Conservation (phyloP, 2,113 vertebrate genomes). For the Rhabdomys dilectus region DNA sequence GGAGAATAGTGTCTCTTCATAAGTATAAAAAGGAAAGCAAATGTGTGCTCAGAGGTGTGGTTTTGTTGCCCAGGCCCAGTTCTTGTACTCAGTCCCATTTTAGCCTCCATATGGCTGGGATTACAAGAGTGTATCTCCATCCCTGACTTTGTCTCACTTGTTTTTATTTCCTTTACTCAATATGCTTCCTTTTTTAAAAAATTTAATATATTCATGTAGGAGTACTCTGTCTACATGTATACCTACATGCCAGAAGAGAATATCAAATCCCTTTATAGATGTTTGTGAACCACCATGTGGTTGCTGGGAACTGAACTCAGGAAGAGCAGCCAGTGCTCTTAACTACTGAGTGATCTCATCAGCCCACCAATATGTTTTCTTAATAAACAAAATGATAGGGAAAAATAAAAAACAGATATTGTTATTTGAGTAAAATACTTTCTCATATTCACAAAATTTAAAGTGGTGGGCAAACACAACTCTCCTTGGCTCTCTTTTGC, state of each 20-base stretch:
- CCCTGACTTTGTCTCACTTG: neutral
- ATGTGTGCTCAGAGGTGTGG: neutral
- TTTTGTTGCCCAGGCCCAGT: neutral
- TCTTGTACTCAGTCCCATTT: neutral
- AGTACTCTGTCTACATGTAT: too few relatives aligned
- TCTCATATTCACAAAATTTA: neutral
- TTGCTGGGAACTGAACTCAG: too few relatives aligned
- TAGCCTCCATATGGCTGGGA: neutral
- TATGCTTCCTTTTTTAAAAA: too few relatives aligned
- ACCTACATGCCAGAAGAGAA: too few relatives aligned
- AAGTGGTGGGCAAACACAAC: neutral
- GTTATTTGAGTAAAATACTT: neutral
- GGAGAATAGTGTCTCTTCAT: neutral
- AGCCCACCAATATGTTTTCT: neutral
- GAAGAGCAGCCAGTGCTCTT: too few relatives aligned
- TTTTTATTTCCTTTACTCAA: neutral
- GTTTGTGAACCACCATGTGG: too few relatives aligned
- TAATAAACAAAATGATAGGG: neutral
- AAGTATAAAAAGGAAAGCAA: neutral
- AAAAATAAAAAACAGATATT: neutral
- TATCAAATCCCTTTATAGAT: too few relatives aligned
- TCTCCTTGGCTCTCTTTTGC: neutral
- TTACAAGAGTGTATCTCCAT: neutral
- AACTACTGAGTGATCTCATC: too few relatives aligned
- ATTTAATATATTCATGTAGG: too few relatives aligned